Percentiles rank a stretch among this genome's conserved stretches.
Conservation (phyloP, 2,797 vertebrate genomes). For the Acridotheres tristis region DNA sequence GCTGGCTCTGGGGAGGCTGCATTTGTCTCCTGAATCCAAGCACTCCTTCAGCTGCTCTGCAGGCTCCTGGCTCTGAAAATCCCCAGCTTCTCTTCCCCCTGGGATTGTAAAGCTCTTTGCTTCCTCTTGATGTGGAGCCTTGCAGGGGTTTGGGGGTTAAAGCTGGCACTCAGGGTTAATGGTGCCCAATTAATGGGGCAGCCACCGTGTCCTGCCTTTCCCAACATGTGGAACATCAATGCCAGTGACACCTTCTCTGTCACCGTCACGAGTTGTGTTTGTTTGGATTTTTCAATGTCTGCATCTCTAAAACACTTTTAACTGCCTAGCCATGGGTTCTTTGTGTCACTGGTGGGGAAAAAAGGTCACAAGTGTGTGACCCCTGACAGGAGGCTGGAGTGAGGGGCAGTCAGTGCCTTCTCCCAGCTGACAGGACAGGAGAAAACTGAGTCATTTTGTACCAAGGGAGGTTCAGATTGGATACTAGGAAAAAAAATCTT, state of each 20-base stretch:
- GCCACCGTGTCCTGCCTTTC: neutral
- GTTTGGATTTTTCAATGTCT: neutral
- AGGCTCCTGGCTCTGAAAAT: neutral
- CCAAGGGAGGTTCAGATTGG: neutral
- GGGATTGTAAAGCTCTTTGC: neutral
- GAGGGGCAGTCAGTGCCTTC: neutral
- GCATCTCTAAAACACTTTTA: neutral
- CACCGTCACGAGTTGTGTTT: neutral
- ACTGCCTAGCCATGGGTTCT: neutral
- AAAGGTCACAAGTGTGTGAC: neutral
- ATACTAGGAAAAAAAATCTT: no score
- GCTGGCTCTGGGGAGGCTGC: neutral
- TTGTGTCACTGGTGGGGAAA: neutral
- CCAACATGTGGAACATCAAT: accelerated
- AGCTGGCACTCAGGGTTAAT: neutral
- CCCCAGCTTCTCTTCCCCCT: neutral
- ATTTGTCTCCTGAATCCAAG: neutral
- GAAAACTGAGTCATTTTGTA: no score
- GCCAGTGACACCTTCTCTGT: neutral
- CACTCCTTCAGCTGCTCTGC: neutral
- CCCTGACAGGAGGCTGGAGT: neutral
- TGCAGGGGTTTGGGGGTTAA: neutral
- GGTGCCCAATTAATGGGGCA: neutral
- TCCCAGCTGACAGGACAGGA: neutral
- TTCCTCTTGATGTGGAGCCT: neutral